Evolutionary conservation across 35 echinoderm and acorn worm genomes (phyloP).

Genomic region (Hemicentrotus pulcherrimus): DNA sequence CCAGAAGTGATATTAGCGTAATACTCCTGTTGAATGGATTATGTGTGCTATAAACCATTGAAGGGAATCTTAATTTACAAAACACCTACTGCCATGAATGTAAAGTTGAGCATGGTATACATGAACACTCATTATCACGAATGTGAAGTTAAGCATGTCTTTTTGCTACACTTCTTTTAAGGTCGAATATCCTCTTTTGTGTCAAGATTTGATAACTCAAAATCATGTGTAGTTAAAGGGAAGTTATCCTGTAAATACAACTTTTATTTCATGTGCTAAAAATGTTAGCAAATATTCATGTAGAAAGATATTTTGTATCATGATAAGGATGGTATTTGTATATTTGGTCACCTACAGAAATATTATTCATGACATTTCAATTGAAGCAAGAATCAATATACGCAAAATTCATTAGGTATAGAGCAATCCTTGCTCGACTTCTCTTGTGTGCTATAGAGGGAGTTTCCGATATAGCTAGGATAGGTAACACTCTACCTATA

Average conservation of each 20-base stretch:
- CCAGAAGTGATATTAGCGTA: not conserved
- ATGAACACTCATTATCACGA: not conserved
- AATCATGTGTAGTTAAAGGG: not conserved
- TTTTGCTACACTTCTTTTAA: not conserved
- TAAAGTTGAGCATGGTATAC: not conserved
- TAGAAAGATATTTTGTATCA: not conserved
- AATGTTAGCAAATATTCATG: not conserved
- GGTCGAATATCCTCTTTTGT: not conserved
- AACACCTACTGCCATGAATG: not conserved
- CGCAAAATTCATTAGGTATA: not conserved
- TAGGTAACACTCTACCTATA: not conserved
- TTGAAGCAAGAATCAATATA: not conserved
- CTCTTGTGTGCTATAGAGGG: not conserved
- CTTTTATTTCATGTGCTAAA: not conserved
- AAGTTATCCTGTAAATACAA: not conserved
- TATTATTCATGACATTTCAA: not conserved
- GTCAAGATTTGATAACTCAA: not conserved
- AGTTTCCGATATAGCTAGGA: not conserved
- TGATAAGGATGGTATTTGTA: not conserved
- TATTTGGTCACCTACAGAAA: not conserved
- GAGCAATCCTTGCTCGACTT: not conserved
- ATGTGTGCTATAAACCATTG: not conserved
- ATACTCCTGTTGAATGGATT: not conserved
- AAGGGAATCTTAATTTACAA: not conserved
- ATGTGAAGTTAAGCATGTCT: not conserved